Evolutionary conservation across 2,797 vertebrate species (phyloP).

Genomic region (Rhinogobio ventralis): DNA sequence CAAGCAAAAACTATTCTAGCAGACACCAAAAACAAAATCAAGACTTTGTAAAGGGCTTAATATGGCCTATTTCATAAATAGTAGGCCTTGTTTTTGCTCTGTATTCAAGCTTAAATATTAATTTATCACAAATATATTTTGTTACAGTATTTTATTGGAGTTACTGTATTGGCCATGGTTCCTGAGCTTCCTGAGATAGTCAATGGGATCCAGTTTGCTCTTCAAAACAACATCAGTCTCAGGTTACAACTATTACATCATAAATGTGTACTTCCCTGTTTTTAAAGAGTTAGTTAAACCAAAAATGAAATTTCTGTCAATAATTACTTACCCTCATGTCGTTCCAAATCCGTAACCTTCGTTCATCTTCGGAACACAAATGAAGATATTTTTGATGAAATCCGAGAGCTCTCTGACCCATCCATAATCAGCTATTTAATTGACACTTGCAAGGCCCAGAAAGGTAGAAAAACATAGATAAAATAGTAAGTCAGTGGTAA

Average conservation of each 20-base stretch:
- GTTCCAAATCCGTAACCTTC: too few species aligned
- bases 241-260: conserved; percentile 74
- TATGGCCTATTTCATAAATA: background rate
- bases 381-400: too few species aligned
- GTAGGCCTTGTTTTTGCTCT: background rate
- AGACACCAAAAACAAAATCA: background rate
- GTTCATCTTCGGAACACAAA: too few species aligned
- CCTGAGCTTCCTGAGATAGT: conserved; percentile 91
- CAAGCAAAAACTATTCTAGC: background rate
- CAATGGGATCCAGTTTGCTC: conserved; percentile 91
- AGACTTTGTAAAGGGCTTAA: too few species aligned
- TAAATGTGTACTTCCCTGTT: background rate
- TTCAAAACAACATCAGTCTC: conserved; percentile 91
- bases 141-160: conserved; percentile 88
- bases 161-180: conserved; percentile 89
- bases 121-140: background rate
- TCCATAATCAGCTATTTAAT: too few species aligned
- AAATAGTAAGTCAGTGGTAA: too few species aligned
- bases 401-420: too few species aligned
- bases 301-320: too few species aligned
- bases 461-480: too few species aligned
- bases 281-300: too few species aligned
- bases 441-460: too few species aligned
- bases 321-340: too few species aligned
- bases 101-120: background rate